A percentile compares a stretch with the other conserved stretches of the same genome.
phyloP scores from a whole-genome alignment of 2,113 vertebrate genomes.

The Formicarius rufipectus region DNA sequence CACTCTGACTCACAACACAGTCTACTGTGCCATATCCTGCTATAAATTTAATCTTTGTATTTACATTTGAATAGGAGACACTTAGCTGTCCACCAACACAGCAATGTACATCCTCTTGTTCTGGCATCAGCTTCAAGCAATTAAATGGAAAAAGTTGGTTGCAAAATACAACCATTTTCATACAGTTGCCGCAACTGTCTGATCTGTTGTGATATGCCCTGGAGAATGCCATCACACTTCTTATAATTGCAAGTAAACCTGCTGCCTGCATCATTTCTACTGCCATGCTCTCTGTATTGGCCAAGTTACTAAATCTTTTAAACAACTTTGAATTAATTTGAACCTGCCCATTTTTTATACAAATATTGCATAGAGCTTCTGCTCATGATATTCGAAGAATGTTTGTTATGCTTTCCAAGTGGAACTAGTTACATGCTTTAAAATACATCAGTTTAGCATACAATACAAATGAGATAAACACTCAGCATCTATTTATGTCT shows the following conservation, averaged over 20 bases:
- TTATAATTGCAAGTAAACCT: neutral
- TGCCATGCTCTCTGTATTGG: neutral
- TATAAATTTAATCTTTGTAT: neutral
- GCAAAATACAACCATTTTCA: neutral
- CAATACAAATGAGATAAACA: neutral
- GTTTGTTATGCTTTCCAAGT: neutral
- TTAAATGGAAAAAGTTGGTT: neutral
- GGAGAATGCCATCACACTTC: neutral
- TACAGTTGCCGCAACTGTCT: neutral
- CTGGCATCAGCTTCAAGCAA: neutral
- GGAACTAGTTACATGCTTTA: neutral
- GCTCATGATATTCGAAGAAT: neutral
- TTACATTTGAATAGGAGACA: conserved; percentile 7
- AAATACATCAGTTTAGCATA: neutral
- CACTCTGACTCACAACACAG: neutral
- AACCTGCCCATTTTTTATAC: neutral
- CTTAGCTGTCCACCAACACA: neutral
- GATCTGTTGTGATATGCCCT: neutral
- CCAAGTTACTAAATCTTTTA: neutral
- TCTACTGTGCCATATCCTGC: neutral
- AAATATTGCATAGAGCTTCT: neutral
- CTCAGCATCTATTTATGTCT: neutral
- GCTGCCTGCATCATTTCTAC: neutral
- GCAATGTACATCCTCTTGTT: neutral
- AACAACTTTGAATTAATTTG: neutral